A percentile compares a stretch with the other conserved stretches of the same genome.
phyloP scores from a whole-genome alignment of 2,797 vertebrate species.

The Hippocampus kuda region DNA sequence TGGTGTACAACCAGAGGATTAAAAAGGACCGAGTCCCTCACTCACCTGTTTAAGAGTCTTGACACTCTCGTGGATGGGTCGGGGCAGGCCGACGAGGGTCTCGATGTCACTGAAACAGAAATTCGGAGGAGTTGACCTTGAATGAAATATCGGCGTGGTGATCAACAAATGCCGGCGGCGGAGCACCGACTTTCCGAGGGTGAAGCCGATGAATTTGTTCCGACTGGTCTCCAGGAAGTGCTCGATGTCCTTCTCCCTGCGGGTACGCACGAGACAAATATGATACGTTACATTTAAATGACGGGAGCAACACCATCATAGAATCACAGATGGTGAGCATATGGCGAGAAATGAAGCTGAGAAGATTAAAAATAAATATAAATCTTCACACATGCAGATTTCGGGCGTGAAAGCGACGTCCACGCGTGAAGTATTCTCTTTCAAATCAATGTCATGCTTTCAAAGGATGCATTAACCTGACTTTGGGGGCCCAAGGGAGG shows the following conservation, averaged over 20 bases:
- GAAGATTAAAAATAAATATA: neutral
- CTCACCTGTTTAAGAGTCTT: conserved; percentile 93
- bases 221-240: conserved; percentile 92
- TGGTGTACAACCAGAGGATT: too few species aligned
- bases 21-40: too few species aligned
- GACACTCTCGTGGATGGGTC: conserved; percentile 93
- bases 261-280: conserved; percentile 6
- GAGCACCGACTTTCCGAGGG: conserved; percentile 83
- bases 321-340: neutral
- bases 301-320: too few species aligned
- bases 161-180: neutral
- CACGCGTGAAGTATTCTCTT: neutral
- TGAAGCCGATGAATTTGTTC: conserved; percentile 97
- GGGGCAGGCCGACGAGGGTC: conserved; percentile 86
- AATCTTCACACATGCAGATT: conserved; percentile 9
- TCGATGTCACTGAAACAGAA: conserved; percentile 79
- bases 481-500: conserved; percentile 98
- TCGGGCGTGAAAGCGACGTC: neutral
- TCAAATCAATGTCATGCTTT: neutral
- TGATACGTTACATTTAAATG: neutral
- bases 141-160: neutral
- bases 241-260: conserved; percentile 95
- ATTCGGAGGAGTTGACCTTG: neutral
- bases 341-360: neutral
- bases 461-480: conserved; percentile 63